Evolutionary conservation across 2,113 vertebrate genomes (phyloP), one percentile per base, ranked within the genome.

Genomic region (Vidua chalybeata): DNA sequence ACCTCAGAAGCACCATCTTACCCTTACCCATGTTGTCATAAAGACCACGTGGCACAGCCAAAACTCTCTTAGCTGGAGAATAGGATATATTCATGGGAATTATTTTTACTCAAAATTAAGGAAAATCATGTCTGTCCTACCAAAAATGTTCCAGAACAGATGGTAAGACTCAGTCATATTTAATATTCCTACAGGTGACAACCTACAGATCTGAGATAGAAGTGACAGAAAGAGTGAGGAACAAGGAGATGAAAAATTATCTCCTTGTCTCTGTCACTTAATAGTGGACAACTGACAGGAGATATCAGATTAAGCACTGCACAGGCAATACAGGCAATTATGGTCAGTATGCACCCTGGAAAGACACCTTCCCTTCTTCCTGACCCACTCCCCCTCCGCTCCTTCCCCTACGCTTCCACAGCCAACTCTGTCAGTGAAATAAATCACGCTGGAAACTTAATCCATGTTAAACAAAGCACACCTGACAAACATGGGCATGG

Each of bases 351-450:
- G 9, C 41, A 9, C 4, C 10, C 26, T 13, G 9, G 9, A 13
- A 68, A 54, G 35, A 63, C 4, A 4, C 11, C 14, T 90, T 63
- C 12, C 9, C 1, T 13, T 2, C 12, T 62, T 71, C 23, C 61
- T 79, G 28, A 22, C 15, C 26, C 15, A 28, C 24, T 39, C 54
- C 54, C 17, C 30, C 45, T 56, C 30, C 20, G 24, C 19, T 48
- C 7, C 51, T 77, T 20, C 46, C 39, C 7, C 21, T 15, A 8
- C 2, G 0, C 15, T 48, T 27, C 11, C 2, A 1, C 24, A 68
- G 41, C 43, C n/a, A 63, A 1, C 21, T 8, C 35, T 24, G 17
- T 18, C 37, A 89, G 21, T 20, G 23, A 74, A 87, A 59, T 49
- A 26, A 73, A 67, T 10, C 23, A 7, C 4, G 37, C 6, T 9